Evolutionary conservation across 2,888 invertebrate genomes (phyloP), one percentile per base, ranked within the genome.

Genomic region (Enchytraeus crypticus): DNA sequence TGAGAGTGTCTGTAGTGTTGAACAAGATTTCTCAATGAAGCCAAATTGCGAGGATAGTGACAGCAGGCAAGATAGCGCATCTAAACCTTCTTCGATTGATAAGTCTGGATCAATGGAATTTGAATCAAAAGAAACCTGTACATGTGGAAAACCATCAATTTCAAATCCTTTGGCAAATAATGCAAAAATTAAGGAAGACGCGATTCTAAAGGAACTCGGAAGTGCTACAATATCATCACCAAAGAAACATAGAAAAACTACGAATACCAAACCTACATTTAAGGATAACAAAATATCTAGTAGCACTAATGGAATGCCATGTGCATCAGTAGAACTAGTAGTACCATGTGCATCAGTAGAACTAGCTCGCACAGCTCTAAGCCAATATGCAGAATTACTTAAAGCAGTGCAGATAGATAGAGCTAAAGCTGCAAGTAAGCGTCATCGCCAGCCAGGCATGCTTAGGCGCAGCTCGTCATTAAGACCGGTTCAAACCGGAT

Each of bases 371-470:
- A 65, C 65, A 8, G 68, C 66, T 11, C 65, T 68, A 23, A 55
- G 33, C 46, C 68, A 68, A 60, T 68, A 68, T 46, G 68, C 68
- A 0, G 61, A 62, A 8, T 63, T 68, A 21, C 51, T 68, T 34
- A 56, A 63, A 30, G 65, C 53, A 2, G 65, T 66, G 14, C 62
- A 66, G 33, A 45, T 55, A 23, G 68, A 63, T 5, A 54, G 33
- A 8, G 38, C 8, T n/a, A 30, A 51, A 1, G 32, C 29, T 26
- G 26, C 23, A 8, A 47, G 57, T 32, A 8, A 38, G 26, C n/a
- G n/a, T 11, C 8, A 43, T 18, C n/a, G n/a, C 23, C 8, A 43
- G 32, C 55, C 38, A 18, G 38, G 11, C 38, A 38, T 8, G 8
- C 38, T 18, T 8, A 38, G 38, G 18, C 38, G n/a, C n/a, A n/a